Percentiles rank a stretch among this genome's conserved stretches.
These are phyloP conservation scores for Lumbricus terrestris DNA, from an alignment of 2,888 invertebrate genomes.

Conservation along the genomic window DNA sequence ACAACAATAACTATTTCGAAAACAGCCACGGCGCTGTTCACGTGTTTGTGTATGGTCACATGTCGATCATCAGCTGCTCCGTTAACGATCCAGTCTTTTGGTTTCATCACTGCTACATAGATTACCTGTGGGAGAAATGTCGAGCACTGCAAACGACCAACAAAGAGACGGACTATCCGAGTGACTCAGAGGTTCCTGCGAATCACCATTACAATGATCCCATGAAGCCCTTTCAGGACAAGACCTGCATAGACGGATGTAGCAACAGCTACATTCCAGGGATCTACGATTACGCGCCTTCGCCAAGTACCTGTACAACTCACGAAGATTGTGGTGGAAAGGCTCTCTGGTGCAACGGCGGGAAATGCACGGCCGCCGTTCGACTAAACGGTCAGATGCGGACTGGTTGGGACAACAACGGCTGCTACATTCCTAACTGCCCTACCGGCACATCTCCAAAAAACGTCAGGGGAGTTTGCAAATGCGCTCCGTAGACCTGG, in stretches of 20 bases:
- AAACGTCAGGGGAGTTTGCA: not conserved
- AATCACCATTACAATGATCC: not conserved
- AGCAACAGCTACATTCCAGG: not conserved
- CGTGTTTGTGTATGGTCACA: too few species aligned
- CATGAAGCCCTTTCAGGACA: not conserved
- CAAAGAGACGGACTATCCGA: conserved; percentile 3
- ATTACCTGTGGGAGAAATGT: too few species aligned
- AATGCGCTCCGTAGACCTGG: not conserved
- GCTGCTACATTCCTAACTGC: not conserved
- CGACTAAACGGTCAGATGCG: not conserved
- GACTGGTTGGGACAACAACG: not conserved
- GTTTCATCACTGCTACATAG: not conserved
- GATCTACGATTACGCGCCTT: not conserved
- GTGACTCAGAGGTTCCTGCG: not conserved
- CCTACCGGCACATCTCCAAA: not conserved
- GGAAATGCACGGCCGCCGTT: not conserved
- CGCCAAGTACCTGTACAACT: not conserved
- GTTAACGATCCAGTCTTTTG: not conserved
- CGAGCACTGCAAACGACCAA: too few species aligned
- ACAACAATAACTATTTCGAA: too few species aligned
- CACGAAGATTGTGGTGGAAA: not conserved
- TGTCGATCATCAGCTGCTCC: not conserved
- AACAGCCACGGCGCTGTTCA: too few species aligned
- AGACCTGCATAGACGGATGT: not conserved
- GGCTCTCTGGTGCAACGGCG: not conserved